Conservation (phyloP, 2,797 vertebrate genomes). For the Apodemus agrarius region DNA sequence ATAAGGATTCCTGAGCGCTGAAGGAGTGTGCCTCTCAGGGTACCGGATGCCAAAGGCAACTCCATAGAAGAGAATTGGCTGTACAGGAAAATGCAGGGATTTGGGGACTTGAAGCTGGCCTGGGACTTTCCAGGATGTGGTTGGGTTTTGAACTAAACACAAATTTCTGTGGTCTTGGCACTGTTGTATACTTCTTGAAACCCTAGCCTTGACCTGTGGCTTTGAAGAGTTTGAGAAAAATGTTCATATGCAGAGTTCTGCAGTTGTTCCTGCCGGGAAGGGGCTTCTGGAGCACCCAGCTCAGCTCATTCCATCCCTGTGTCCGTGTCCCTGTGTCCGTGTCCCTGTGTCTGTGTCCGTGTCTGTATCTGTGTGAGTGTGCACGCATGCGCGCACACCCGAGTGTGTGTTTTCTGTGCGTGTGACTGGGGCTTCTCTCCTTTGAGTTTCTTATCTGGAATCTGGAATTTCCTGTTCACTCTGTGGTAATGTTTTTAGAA, state of each 20-base stretch:
- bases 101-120: not conserved
- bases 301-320: not conserved
- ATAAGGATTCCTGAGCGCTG: not conserved
- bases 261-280: not conserved
- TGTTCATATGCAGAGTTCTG: not conserved
- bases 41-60: not conserved
- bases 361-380: not conserved
- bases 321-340: not conserved
- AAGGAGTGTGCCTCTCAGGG: not conserved
- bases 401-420: not conserved
- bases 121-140: conserved; percentile 33
- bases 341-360: not conserved
- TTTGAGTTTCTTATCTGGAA: not conserved
- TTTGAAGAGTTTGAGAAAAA: conserved; percentile 33
- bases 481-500: not conserved
- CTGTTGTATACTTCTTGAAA: not conserved
- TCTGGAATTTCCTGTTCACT: not conserved
- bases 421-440: not conserved
- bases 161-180: conserved; percentile 6
- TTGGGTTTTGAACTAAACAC: conserved; percentile 2
- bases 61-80: not conserved
- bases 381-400: fast-evolving
- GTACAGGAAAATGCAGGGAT: not conserved
- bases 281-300: not conserved
- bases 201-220: not conserved